phyloP scores from a whole-genome alignment of 1,140 invertebrate genomes.

The Euura lappo region DNA sequence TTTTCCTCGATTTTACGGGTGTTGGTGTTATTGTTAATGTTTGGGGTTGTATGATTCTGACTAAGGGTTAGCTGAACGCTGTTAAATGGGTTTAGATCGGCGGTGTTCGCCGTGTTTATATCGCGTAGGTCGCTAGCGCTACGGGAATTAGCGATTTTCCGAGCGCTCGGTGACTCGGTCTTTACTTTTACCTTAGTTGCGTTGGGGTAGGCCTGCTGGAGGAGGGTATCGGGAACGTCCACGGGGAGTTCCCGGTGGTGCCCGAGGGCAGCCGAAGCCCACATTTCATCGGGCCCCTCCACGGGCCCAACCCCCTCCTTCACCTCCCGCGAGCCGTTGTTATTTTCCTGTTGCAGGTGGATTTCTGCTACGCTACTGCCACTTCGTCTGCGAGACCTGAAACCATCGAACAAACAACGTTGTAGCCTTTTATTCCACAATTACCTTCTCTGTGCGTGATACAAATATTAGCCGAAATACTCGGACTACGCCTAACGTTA shows the following conservation, averaged over 20 bases:
- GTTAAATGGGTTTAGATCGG: constrained; percentile 8
- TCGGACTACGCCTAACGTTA: too few relatives aligned
- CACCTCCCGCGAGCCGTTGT: constrained; percentile 49
- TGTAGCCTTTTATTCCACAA: too few relatives aligned
- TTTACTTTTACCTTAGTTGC: constrained; percentile 67
- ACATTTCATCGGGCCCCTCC: constrained; percentile 58
- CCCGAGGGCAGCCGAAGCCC: constrained; percentile 64
- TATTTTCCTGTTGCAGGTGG: constrained; percentile 55
- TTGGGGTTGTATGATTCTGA: constrained; percentile 35
- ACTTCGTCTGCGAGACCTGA: constrained; percentile 55
- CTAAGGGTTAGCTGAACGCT: constrained; percentile 27
- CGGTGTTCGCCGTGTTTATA: not conserved
- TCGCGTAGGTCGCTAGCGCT: constrained; percentile 48
- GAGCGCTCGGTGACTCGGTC: constrained; percentile 26
- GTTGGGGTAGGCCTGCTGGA: constrained; percentile 90
- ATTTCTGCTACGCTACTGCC: constrained; percentile 54
- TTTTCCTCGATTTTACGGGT: constrained; percentile 46
- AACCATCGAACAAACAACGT: constrained; percentile 15
- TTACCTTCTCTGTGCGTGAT: too few relatives aligned
- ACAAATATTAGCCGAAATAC: too few relatives aligned
- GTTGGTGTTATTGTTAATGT: constrained; percentile 31
- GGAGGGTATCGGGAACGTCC: constrained; percentile 95
- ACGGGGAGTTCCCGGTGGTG: constrained; percentile 97
- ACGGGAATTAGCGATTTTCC: constrained; percentile 41
- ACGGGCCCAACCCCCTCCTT: constrained; percentile 42